These are phyloP conservation scores for Caenorhabditis parvicauda DNA, from an alignment of 2,888 invertebrate species.

Conservation along the genomic window DNA sequence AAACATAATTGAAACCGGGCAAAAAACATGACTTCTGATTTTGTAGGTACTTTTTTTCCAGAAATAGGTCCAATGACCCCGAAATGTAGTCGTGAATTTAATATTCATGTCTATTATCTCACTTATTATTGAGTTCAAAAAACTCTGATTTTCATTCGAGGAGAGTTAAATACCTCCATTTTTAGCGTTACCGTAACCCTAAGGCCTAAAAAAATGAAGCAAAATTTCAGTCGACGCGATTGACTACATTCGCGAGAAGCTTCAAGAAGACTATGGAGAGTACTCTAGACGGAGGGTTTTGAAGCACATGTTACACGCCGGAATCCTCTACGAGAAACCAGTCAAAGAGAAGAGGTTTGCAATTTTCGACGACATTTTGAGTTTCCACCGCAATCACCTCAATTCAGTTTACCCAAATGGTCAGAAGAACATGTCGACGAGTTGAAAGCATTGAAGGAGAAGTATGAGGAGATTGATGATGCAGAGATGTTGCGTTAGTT, in stretches of 20 bases:
- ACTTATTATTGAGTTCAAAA: too few species aligned
- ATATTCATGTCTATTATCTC: too few species aligned
- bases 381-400: too few species aligned
- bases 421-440: slow-evolving; percentile 22
- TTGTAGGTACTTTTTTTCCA: too few species aligned
- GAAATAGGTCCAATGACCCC: too few species aligned
- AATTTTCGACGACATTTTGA: neutral
- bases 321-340: slow-evolving; percentile 32
- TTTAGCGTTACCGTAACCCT: neutral
- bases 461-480: slow-evolving; percentile 31
- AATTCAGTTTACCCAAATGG: slow-evolving; percentile 16
- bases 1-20: too few species aligned
- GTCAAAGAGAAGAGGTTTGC: slow-evolving; percentile 18
- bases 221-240: slow-evolving; percentile 25
- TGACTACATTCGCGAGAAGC: slow-evolving; percentile 15
- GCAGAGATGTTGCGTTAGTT: slow-evolving; percentile 15
- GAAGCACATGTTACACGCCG: slow-evolving; percentile 37
- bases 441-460: slow-evolving; percentile 24
- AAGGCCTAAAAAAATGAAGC: neutral
- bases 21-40: too few species aligned
- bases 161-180: too few species aligned
- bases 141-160: too few species aligned
- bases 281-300: slow-evolving; percentile 34
- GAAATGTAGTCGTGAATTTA: too few species aligned
- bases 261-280: slow-evolving; percentile 25